Evolutionary conservation across 1,140 invertebrate genomes (phyloP), one percentile per base, ranked within the genome.

Genomic region (Sycophaga agraensis): DNA sequence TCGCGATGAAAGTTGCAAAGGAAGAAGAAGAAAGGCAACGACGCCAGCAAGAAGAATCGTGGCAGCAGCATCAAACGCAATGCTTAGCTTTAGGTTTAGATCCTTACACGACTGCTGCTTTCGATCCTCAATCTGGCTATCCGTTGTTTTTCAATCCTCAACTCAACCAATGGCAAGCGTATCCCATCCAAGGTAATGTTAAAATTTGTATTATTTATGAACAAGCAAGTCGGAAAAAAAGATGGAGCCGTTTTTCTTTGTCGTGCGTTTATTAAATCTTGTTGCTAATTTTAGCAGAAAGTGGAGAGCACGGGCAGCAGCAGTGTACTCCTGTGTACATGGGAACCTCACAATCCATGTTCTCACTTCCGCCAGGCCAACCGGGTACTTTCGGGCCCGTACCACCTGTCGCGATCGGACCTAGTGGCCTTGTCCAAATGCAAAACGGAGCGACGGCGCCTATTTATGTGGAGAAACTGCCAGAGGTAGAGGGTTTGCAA

Each of bases 1-100:
- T 94, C 79, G 91, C 89, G 19, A 74, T 88, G 16, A 88, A 91
- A 80, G 87, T 89, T 28, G 88, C 88, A 12, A 83, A 88, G 63
- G 86, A 90, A 59, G 84, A 88, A 66, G 85, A 87, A 46, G 85
- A 87, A 64, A 83, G 85, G 39, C 82, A 87, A 26, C 73, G 85
- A 11, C 71, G 83, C 40, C 84, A 86, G 59, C 84, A 87, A 63
- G 79, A 88, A 67, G 84, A 87, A 70, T 73, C 85, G 58, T 86
- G 86, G 84, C 80, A 82, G 28, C 82, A 87, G 61, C 84, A 88
- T 59, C 85, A 89, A 69, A 76, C 83, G 22, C 84, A 86, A 62
- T 87, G 86, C 67, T 66, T 84, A 17, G 83, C 84, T 51, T 78
- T 87, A 56, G 85, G 85, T 8, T 79, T 84, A 2, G 85, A 88